Percentiles rank a stretch among this genome's conserved stretches.
These are phyloP conservation scores for Crenuchus spilurus DNA, from an alignment of 2,797 vertebrate genomes.

Conservation along the genomic window DNA sequence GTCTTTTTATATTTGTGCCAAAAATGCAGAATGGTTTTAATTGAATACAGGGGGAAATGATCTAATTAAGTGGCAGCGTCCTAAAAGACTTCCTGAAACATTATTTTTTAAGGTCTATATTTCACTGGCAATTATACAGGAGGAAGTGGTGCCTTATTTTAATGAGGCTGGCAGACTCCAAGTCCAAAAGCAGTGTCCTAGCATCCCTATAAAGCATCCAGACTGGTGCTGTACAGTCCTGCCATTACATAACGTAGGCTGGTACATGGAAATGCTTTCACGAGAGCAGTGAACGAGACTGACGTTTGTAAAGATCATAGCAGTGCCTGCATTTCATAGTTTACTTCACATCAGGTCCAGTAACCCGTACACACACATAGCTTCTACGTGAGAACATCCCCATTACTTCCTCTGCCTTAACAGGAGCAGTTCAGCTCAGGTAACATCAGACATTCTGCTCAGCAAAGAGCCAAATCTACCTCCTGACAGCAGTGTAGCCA, in stretches of 20 bases:
- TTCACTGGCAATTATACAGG: constrained; percentile 48
- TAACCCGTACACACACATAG: neutral
- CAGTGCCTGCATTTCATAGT: neutral
- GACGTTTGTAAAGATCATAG: neutral
- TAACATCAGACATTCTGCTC: constrained; percentile 56
- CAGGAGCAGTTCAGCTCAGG: constrained; percentile 58
- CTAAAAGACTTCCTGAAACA: constrained; percentile 39
- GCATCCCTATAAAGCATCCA: constrained; percentile 6
- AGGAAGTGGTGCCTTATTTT: constrained; percentile 43
- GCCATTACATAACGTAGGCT: neutral
- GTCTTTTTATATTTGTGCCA: constrained; percentile 39
- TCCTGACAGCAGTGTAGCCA: constrained; percentile 58
- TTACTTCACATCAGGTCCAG: neutral
- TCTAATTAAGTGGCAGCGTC: constrained; percentile 53
- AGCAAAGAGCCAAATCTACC: constrained; percentile 58
- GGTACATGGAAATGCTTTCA: constrained; percentile 8
- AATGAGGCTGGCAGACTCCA: constrained; percentile 38
- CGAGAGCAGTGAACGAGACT: constrained; percentile 11
- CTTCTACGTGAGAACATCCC: neutral
- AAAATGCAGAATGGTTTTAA: constrained; percentile 45
- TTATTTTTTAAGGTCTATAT: constrained; percentile 39
- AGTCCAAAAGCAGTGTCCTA: constrained; percentile 2
- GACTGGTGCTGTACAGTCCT: constrained; percentile 10
- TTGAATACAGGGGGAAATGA: constrained; percentile 44
- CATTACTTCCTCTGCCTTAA: neutral